Percentiles rank a stretch among this genome's conserved stretches.
Conservation (phyloP, 2,888 invertebrate species). For the Mesochorus sp. region DNA sequence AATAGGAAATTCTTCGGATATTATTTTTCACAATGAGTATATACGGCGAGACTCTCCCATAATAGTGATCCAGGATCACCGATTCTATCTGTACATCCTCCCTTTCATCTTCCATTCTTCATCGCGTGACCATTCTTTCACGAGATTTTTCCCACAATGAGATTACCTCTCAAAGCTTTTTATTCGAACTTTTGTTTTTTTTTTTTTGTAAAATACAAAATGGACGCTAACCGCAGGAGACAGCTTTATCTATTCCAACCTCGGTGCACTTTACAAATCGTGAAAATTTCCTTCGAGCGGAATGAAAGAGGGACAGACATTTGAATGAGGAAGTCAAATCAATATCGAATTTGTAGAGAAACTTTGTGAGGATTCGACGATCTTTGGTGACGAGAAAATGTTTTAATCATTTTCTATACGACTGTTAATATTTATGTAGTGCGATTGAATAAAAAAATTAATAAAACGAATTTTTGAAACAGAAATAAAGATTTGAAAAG, state of each 20-base stretch:
- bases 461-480: background rate
- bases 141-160: constrained; percentile 13
- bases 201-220: constrained; percentile 19
- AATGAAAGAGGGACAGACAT: background rate
- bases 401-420: background rate
- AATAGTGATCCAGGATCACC: constrained; percentile 1
- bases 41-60: background rate
- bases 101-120: constrained; percentile 5
- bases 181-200: constrained; percentile 6
- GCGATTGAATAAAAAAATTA: background rate
- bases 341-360: background rate
- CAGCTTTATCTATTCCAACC: constrained; percentile 1
- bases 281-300: constrained; percentile 30
- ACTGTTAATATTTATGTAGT: no score
- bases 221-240: background rate
- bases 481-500: background rate
- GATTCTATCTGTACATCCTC: background rate
- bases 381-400: background rate
- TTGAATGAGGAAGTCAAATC: constrained; percentile 5
- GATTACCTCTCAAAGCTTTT: background rate
- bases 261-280: constrained; percentile 27
- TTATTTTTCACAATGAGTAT: constrained; percentile 64
- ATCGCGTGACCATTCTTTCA: background rate
- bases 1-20: constrained; percentile 70
- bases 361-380: background rate